These are phyloP conservation scores for Engraulis encrasicolus DNA, from an alignment of 2,113 vertebrate species.

Conservation along the genomic window DNA sequence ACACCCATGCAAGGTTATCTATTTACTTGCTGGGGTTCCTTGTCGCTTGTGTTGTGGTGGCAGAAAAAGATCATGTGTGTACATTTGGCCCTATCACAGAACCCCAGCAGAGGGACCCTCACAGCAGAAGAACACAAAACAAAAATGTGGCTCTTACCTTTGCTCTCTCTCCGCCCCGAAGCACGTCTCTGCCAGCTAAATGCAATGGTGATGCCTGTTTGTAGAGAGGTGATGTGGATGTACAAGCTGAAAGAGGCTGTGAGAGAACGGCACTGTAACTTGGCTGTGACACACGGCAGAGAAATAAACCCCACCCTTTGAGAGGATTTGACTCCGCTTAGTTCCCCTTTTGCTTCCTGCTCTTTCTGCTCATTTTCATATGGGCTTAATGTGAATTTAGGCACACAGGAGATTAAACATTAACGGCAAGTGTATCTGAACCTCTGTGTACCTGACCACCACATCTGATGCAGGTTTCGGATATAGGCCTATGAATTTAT, in stretches of 20 bases:
- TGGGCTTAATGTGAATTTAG: constrained; percentile 51
- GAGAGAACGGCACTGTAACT: not conserved
- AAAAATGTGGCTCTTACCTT: not conserved
- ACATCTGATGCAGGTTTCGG: not conserved
- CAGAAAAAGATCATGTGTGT: not conserved
- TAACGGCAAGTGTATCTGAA: constrained; percentile 25
- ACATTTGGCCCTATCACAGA: constrained; percentile 6
- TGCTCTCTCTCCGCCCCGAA: not conserved
- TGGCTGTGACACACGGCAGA: constrained; percentile 6
- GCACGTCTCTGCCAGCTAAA: not conserved
- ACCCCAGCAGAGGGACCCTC: not conserved
- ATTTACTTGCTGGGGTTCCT: not conserved
- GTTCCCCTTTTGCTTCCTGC: constrained; percentile 80
- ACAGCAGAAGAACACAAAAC: not conserved
- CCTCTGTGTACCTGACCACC: not conserved
- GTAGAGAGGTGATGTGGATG: constrained; percentile 8
- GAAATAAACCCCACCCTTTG: constrained; percentile 69
- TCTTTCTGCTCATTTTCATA: constrained; percentile 81
- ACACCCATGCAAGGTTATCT: not conserved
- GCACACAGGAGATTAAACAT: constrained; percentile 51
- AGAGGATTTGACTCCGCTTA: constrained; percentile 69
- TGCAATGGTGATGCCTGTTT: not conserved
- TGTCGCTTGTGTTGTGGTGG: not conserved
- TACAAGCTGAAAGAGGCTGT: not conserved
- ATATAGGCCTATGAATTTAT: not conserved